Evolutionary conservation across 1,140 invertebrate species (phyloP).

Genomic region (Leptinotarsa defecta): DNA sequence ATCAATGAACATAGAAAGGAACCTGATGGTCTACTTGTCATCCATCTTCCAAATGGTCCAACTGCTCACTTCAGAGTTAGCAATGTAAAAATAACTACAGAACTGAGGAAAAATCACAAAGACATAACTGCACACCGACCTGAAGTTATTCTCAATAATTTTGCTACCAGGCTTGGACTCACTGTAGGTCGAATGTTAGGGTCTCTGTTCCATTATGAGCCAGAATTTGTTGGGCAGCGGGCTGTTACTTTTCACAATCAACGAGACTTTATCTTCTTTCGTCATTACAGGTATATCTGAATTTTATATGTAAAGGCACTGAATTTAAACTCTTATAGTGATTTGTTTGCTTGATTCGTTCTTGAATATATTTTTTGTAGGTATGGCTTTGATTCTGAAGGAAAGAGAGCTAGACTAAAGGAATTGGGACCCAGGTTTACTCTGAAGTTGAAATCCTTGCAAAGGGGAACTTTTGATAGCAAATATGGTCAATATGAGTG

Average conservation of each 20-base stretch:
- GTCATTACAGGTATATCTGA: constrained; percentile 85
- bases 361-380: constrained; percentile 57
- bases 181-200: constrained; percentile 91
- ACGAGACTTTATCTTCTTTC: constrained; percentile 97
- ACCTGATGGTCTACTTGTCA: constrained; percentile 89
- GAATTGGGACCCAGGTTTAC: constrained; percentile 97
- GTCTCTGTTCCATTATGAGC: constrained; percentile 95
- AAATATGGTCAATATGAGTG: constrained; percentile 97
- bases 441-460: constrained; percentile 87
- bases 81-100: constrained; percentile 82
- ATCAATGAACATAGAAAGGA: constrained; percentile 91
- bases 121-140: constrained; percentile 85
- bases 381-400: constrained; percentile 88
- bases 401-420: constrained; percentile 80
- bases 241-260: constrained; percentile 99
- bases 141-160: constrained; percentile 96
- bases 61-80: constrained; percentile 86
- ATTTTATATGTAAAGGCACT: not conserved
- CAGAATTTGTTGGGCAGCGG: constrained; percentile 89
- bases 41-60: constrained; percentile 94
- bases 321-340: not conserved
- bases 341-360: not conserved
- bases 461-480: constrained; percentile 96
- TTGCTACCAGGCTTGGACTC: constrained; percentile 90
- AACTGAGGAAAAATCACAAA: constrained; percentile 75